Evolutionary conservation across 2,888 invertebrate genomes (phyloP).

Genomic region (Acleris emargana): DNA sequence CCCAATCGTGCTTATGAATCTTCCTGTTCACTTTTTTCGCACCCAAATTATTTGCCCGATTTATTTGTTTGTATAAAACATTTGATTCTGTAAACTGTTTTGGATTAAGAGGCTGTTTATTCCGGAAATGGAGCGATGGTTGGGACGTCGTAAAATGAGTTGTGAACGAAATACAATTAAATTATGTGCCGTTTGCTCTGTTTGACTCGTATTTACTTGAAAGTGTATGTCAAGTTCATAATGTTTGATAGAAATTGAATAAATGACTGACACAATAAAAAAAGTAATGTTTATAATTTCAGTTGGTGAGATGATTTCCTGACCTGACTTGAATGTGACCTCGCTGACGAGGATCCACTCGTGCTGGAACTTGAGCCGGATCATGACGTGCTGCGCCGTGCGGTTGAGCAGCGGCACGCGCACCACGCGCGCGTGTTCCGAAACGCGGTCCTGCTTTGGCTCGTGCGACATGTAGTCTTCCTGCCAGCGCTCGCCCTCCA

Average conservation of each 20-base stretch:
- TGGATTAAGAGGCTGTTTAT: slow-evolving; percentile 56
- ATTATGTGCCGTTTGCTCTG: slow-evolving; percentile 51
- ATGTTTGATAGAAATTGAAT: neutral
- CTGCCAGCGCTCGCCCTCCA: slow-evolving; percentile 90
- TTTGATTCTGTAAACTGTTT: slow-evolving; percentile 65
- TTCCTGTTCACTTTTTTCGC: slow-evolving; percentile 56
- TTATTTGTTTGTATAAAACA: slow-evolving; percentile 61
- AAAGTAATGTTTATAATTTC: too few species aligned
- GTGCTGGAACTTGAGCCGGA: slow-evolving; percentile 89
- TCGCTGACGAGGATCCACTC: slow-evolving; percentile 96
- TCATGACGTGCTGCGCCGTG: slow-evolving; percentile 89
- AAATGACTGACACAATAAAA: neutral
- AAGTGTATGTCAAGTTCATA: slow-evolving; percentile 44
- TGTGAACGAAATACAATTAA: slow-evolving; percentile 54
- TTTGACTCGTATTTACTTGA: slow-evolving; percentile 56
- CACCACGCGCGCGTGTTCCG: slow-evolving; percentile 86
- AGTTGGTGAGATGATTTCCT: slow-evolving; percentile 50
- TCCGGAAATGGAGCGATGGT: slow-evolving; percentile 55
- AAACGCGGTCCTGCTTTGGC: slow-evolving; percentile 81
- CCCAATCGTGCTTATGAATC: slow-evolving; percentile 59
- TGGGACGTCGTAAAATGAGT: slow-evolving; percentile 51
- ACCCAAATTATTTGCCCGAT: slow-evolving; percentile 48
- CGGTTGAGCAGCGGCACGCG: slow-evolving; percentile 89
- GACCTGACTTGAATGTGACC: slow-evolving; percentile 91
- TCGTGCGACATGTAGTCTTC: slow-evolving; percentile 86